Evolutionary conservation across 2,113 vertebrate genomes (phyloP).

Genomic region (Orthonyx spaldingii): DNA sequence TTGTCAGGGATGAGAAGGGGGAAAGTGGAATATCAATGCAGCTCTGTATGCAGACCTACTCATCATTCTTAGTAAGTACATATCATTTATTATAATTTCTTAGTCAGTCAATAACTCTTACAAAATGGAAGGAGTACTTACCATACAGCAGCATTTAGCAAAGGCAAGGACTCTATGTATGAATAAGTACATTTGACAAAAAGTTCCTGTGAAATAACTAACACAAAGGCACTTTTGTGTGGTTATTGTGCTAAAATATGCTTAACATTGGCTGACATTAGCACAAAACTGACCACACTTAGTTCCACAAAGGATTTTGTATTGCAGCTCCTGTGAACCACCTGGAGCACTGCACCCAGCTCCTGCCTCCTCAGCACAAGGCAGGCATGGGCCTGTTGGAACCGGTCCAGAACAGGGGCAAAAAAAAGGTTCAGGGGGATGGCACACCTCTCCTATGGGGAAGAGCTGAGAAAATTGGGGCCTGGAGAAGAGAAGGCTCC

Average conservation of each 20-base stretch:
- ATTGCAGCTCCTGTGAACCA: constrained; percentile 4
- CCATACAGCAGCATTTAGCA: neutral
- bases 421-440: neutral
- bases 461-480: neutral
- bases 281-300: neutral
- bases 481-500: neutral
- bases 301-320: neutral
- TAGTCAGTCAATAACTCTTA: neutral
- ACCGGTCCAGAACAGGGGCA: neutral
- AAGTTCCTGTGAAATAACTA: neutral
- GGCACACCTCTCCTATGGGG: neutral
- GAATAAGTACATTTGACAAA: neutral
- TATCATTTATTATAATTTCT: neutral
- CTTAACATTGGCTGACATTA: neutral
- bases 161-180: neutral
- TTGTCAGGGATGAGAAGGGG: neutral
- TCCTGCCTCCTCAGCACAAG: neutral
- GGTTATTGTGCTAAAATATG: neutral
- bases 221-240: neutral
- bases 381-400: neutral
- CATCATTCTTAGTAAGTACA: neutral
- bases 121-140: neutral
- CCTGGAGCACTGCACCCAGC: neutral
- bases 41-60: neutral
- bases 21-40: neutral